Evolutionary conservation across 2,113 vertebrate genomes (phyloP), one percentile per base, ranked within the genome.

Genomic region (Labeo rohita): DNA sequence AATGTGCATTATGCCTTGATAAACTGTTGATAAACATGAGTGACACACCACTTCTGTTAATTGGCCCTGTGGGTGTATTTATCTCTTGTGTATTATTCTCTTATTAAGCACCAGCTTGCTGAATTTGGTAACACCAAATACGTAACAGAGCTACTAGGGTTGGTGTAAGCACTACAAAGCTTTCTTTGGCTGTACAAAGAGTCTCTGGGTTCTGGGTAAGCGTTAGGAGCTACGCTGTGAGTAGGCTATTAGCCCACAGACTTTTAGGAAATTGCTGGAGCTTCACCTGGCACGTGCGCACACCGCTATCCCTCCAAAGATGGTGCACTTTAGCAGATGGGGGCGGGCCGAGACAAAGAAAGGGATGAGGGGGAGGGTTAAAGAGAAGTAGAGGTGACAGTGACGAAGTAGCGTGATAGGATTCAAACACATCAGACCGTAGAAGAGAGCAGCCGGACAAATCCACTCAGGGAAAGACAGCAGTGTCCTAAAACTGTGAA

Each of bases 201-300:
- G 45, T 70, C 34, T 77, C 75, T 54, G 75, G 49, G 12, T 54
- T 77, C 75, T 54, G 75, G 49, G 12, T 54, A 21, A 82, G 80
- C 8, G 36, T 45, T 28, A 3, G 65, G 23, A 65, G 52, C 56
- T 39, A 11, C 9, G 5, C 5, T 39, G 23, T 23, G 54, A 72
- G 66, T 52, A 52, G 54, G 34, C 66, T 66, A 84, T 89, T 70
- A 88, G 85, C 66, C 3, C 61, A 28, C 8, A 23, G 63, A 76
- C 65, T 61, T 70, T 74, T n/a, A n/a, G 54, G 66, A 76, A 50
- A 65, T 61, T 82, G 63, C 28, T 12, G 34, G 50, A 77, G 73
- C 63, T 88, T 83, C 78, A 88, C 76, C 74, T 83, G 79, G 90
- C 93, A 94, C 90, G 91, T 95, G 93, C 84, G 66, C 47, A 66